Base-by-base conservation (phyloP, 1,140 invertebrate species). In the Odontomachus brunneus region DNA sequence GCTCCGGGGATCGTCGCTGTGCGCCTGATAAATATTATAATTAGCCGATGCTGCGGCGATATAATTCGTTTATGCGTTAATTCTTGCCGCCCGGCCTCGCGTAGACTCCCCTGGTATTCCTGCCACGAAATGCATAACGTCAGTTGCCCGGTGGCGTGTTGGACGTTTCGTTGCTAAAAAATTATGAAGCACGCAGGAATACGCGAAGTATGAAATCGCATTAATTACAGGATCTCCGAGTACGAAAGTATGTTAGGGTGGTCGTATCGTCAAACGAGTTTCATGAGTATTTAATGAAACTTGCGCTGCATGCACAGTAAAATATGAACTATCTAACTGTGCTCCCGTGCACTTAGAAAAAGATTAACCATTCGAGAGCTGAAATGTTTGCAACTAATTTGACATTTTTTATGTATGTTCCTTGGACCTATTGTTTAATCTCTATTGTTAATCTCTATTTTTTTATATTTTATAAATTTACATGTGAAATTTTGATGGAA, bases 21-120 rank as follows among this genome's bases (percentile, higher is more conserved):
- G 49, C 29, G 12, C 19, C n/a, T 87, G 75, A 88, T 91, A 90
- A 90, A 92, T 92, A 89, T 91, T 91, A 87, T 90, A 92, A 92
- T 92, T 91, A 91, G 85, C 65, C 59, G 66, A 85, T 90, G 87
- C 84, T 66, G 48, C 38, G 48, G 63, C 67, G 74, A 84, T 67
- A 83, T 84, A 84, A 86, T 86, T 90, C 84, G 76, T 87, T 91
- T 85, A 81, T n/a, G 51, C n/a, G 55, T 57, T 62, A 51, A 49
- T 69, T 86, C 69, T 74, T 72, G 53, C 33, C 26, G 24, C 38
- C n/a, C 15, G 14, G 24, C 14, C 26, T 80, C 63, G 24, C 63
- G 29, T 22, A 48, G 33, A 57, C 53, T 80, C 51, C 65, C 75
- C 51, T 80, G 75, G 48, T 55, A 71, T 48, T 44, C 38, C 38